Evolutionary conservation across 2,113 vertebrate species (phyloP).

Genomic region (Aegithalos caudatus): DNA sequence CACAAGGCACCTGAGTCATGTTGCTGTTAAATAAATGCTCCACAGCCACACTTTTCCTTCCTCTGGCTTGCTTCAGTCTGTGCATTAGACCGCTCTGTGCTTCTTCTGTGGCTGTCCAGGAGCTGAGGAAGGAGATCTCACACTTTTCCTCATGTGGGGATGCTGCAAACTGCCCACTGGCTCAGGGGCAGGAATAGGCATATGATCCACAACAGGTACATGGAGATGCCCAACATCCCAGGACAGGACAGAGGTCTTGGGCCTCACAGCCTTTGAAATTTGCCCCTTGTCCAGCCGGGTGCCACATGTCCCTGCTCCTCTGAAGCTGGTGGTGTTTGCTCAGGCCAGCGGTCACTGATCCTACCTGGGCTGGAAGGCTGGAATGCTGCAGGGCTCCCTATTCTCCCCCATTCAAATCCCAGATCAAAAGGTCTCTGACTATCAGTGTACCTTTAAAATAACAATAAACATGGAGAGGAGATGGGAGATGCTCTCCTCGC

Average conservation of each 20-base stretch:
- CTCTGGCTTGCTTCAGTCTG: neutral
- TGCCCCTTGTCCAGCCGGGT: neutral
- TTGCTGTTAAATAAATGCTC: neutral
- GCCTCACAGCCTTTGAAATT: neutral
- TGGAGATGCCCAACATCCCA: neutral
- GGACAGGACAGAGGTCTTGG: neutral
- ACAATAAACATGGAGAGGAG: conserved; percentile 8
- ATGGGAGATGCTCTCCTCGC: neutral
- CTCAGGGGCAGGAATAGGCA: neutral
- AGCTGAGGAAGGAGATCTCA: neutral
- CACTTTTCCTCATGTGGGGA: neutral
- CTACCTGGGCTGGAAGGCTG: neutral
- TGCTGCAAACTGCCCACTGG: neutral
- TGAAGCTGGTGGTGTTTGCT: neutral
- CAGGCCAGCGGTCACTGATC: neutral
- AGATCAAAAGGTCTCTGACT: neutral
- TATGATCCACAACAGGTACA: neutral
- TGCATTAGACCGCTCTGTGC: neutral
- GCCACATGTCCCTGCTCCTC: neutral
- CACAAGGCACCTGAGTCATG: neutral
- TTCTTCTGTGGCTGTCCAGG: neutral
- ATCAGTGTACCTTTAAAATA: neutral
- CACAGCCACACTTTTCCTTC: neutral
- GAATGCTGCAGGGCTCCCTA: neutral
- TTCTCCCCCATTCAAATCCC: neutral